Evolutionary conservation across 35 echinoderm and acorn worm species (phyloP), one percentile per base, ranked within the genome.

Genomic region (Holothuria glaberrima): DNA sequence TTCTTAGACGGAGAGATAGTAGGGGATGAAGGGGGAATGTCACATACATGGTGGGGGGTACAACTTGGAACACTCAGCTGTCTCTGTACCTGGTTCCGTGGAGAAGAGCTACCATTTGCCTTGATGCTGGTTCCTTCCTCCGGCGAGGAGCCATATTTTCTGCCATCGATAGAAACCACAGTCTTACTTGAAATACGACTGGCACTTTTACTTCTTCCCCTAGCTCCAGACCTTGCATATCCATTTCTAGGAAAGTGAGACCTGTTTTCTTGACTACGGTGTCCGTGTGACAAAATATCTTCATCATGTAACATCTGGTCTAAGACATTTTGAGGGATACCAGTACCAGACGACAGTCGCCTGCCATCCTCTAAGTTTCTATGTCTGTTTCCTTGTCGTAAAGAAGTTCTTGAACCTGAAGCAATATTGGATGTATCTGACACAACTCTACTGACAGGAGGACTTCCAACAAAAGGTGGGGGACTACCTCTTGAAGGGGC

Each of bases 141-240:
- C 0, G 62, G 58, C 0, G 85, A 70, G 46, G 85, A 69, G 3
- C 22, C 41, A n/a, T 71, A 24, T 6, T 87, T 70, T 44, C 30
- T 65, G 60, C 34, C 32, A 12, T 70, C 33, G 3, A 31, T 73
- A 20, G 24, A 20, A 0, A 33, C 30, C 20, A 48, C 14, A 27
- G 28, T 84, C 80, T 87, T 87, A 36, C 61, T 87, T 38, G 58
- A 87, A 18, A 87, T 20, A 71, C 85, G 85, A 30, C 61, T 69
- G 2, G 85, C 85, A 63, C 85, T 87, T 35, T 87, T 87, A 35
- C 85, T 87, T 30, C 85, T 38, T 20, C 85, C 85, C n/a, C 85
- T 64, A 18, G 85, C 85, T 7, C 85, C 85, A 28, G 41, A 62
- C 24, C 85, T 60, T 61, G 46, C 27, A 33, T 58, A 84, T 26